Base-by-base conservation (phyloP, 2,113 vertebrate genomes). In the Neoarius graeffei region DNA sequence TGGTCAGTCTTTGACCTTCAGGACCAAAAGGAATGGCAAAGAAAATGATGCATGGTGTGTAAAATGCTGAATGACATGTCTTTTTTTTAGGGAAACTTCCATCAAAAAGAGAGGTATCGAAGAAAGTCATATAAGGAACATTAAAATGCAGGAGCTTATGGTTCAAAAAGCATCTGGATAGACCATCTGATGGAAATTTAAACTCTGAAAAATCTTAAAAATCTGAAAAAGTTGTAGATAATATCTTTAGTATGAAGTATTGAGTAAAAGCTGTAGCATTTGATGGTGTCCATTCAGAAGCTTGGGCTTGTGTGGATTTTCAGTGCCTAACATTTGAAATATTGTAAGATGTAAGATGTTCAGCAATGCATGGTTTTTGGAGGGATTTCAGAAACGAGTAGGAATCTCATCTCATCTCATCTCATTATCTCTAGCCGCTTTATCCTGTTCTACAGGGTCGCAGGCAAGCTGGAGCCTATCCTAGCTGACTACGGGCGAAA, bases 1-100 rank as follows among this genome's bases (percentile, higher is more conserved):
- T 87, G 66, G 64, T 66, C 76, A 85, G 64, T 87, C 57, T 74
- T 69, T 85, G 82, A 89, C 76, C 86, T 42, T n/a, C 67, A 71
- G 48, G 67, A 54, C 84, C 48, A 25, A 71, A 71, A 54, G 62
- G 59, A 77, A 80, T 25, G 9, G 59, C 25, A 35, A 64, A 52
- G 85, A 80, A 86, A 74, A 50, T 42, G 15, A 79, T 50, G 5
- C 10, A 54, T 15, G 30, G 30, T 35, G 81, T 48, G 42, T 67
- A 66, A 67, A n/a, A 84, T 74, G 10, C 54, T 73, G 66, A 54
- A 17, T 83, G 82, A 84, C 82, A 27, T 83, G 82, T 54, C 62
- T 5, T 83, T n/a, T 83, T 67, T 52, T 66, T 11, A 27, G 13
- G 60, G 60, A 50, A 66, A 4, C 35, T 66, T 23, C n/a, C 23